Base-by-base conservation (phyloP, 2,888 invertebrate species). In the Lasioglossum villosulum region DNA sequence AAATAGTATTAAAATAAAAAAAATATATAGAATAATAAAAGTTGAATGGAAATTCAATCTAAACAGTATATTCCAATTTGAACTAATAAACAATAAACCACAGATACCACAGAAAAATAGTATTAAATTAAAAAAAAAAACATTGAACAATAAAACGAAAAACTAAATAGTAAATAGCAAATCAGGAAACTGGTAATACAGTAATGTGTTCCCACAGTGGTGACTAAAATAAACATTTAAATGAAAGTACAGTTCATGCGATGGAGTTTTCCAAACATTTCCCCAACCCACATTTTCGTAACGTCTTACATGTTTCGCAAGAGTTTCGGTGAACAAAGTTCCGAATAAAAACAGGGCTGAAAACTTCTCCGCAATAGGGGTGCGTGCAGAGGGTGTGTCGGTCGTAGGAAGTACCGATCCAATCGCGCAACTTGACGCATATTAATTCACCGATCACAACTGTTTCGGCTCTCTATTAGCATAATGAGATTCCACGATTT, bases 401-500 rank as follows among this genome's bases (percentile, higher is more conserved):
- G 14, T 23, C 5, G 14, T 10, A 48, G 14, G 6, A 73, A 37
- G 12, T 19, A 37, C 19, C 34, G 42, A 78, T 71, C 42, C 12
- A 52, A 78, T 75, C 52, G 19, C 48, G 48, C 19, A 48, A n/a
- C 23, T 63, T 39, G 19, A 16, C 30, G 63, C 19, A 27, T 52
- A 83, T 83, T 84, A 75, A 78, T 75, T 78, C 63, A 37, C 48
- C 42, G 34, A 78, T 71, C 27, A 16, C 27, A 10, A 39, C 42
- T 63, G 16, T 84, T 75, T 14, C 27, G 23, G 63, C 52, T 37
- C 3, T 37, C 45, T 52, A 78, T 83, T 78, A 74, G 42, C 66
- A 59, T 80, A 78, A 82, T 77, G 56, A n/a, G 71, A 77, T 77
- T 45, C 42, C 52, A 86, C 27, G 30, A 75, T 70, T 45, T 63